Evolutionary conservation across 2,888 invertebrate genomes (phyloP).

Genomic region (Dynastes tityus): DNA sequence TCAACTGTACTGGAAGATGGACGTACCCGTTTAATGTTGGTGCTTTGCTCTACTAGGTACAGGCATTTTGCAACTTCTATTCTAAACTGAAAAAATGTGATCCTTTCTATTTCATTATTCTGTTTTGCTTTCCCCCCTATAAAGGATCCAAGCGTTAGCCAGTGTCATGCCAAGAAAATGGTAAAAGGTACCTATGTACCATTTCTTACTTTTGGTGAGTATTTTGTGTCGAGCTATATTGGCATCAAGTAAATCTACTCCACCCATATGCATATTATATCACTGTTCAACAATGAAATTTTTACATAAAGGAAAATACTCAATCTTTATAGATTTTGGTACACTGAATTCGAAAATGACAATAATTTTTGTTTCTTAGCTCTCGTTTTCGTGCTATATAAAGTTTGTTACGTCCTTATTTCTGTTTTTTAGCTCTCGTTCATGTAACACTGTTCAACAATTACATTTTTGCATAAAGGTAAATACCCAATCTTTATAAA

Average conservation of each 20-base stretch:
- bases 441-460: too few relatives aligned
- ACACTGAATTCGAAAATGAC: too few relatives aligned
- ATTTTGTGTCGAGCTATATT: constrained; percentile 2
- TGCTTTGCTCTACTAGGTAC: neutral
- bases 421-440: too few relatives aligned
- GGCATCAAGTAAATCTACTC: constrained; percentile 12
- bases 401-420: too few relatives aligned
- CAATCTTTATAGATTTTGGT: too few relatives aligned
- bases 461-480: too few relatives aligned
- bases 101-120: constrained; percentile 7
- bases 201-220: neutral
- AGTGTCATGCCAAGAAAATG: neutral
- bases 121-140: neutral
- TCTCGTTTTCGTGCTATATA: too few relatives aligned
- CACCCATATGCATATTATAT: neutral
- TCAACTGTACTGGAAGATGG: neutral
- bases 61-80: neutral
- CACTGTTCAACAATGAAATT: neutral
- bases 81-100: too few relatives aligned
- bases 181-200: too few relatives aligned
- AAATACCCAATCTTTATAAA: too few relatives aligned
- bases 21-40: neutral
- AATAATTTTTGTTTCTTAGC: too few relatives aligned
- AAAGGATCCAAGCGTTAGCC: neutral
- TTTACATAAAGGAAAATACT: too few relatives aligned